Base-by-base conservation (phyloP, 2,113 vertebrate genomes). In the Xenopus laevis region DNA sequence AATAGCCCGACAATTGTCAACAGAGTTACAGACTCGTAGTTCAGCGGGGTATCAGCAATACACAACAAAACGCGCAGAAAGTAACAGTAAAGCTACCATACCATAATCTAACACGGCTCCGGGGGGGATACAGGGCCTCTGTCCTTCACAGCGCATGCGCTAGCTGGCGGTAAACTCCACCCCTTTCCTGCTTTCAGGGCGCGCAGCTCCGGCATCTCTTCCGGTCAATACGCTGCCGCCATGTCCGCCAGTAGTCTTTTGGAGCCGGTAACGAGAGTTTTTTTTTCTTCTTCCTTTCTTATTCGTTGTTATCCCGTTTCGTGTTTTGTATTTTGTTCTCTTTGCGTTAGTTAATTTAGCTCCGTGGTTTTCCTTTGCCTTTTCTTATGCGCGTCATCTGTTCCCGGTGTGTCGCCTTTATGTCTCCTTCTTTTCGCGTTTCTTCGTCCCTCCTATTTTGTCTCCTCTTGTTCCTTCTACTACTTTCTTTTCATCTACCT, bases 201-300 rank as follows among this genome's bases (percentile, higher is more conserved):
- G 73, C 70, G 62, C 78, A 76, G 55, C 68, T 74, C 75, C 80
- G 52, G 81, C 71, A 69, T 44, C 70, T 47, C 70, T 46, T n/a
- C 40, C 50, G 63, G 63, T 65, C 68, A 50, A 21, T 40, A 46
- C 55, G 58, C 27, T 68, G 80, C 84, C 86, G 83, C 83, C 86
- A 96, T 96, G 95, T 97, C 95, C 89, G 94, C 94, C 89, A 94
- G 93, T 91, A 95, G 95, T 91, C 92, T 95, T 80, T 87, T 94
- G 88, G 95, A 94, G 85, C 95, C 95, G 95, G 94, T 95, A 94
- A 87, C 62, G 72, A 16, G 71, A 40, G 33, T 40, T 79, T 64
- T 73, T 78, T 77, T 77, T 73, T 79, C 18, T 65, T 2, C 78
- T 57, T 13, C 1, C 23, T 27, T 63, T 72, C 18, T 27, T 11